Percentiles rank a stretch among this genome's conserved stretches.
Conservation (phyloP, 2,888 invertebrate genomes). For the Autographa pulchrina region DNA sequence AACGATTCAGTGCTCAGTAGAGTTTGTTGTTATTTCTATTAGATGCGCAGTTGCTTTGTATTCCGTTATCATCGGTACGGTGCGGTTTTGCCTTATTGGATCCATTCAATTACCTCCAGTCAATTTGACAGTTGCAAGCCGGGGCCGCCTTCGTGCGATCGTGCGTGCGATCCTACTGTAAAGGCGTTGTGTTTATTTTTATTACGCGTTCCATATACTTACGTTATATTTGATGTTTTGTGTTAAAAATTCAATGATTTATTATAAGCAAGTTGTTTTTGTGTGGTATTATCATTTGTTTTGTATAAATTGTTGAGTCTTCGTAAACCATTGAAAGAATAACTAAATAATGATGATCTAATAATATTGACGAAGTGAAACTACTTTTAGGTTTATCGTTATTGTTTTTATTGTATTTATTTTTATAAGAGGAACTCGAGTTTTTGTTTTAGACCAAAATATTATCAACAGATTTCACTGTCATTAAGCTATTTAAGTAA, state of each 20-base stretch:
- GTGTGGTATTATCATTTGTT: not conserved
- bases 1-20: not conserved
- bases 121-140: constrained; percentile 69
- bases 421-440: not conserved
- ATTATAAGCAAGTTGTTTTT: not conserved
- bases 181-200: constrained; percentile 40
- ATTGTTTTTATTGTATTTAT: not conserved
- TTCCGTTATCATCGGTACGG: constrained; percentile 34
- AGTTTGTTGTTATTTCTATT: constrained; percentile 17
- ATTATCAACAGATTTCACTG: not conserved
- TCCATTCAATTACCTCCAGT: constrained; percentile 54
- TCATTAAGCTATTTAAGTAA: not conserved
- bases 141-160: constrained; percentile 71
- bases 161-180: constrained; percentile 66
- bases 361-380: constrained; percentile 19
- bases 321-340: constrained; percentile 23
- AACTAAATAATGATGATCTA: constrained; percentile 31
- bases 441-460: not conserved
- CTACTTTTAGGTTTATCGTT: not conserved
- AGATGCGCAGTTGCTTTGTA: constrained; percentile 14
- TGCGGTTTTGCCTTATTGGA: constrained; percentile 40
- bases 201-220: constrained; percentile 28
- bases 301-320: constrained; percentile 34
- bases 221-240: constrained; percentile 18
- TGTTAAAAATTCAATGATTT: not conserved